Percentiles rank a stretch among this genome's conserved stretches.
These are phyloP conservation scores for Condylostylus longicornis DNA, from an alignment of 1,140 invertebrate genomes.

Conservation along the genomic window DNA sequence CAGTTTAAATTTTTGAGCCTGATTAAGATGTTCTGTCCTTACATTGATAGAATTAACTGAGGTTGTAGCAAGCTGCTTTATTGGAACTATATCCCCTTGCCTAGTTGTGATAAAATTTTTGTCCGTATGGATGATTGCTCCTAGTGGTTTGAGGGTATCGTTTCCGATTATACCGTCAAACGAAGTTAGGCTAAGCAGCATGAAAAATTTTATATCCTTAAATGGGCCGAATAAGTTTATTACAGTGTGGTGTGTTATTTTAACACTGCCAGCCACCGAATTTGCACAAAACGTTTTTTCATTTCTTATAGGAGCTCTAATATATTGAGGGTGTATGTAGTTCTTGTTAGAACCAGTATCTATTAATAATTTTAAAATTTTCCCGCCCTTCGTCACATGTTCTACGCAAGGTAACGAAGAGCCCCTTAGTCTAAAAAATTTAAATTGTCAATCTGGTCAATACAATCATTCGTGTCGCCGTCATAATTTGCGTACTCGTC, in stretches of 20 bases:
- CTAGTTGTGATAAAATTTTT: background rate
- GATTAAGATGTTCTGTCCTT: background rate
- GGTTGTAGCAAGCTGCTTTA: background rate
- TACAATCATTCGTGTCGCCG: background rate
- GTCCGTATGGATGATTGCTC: background rate
- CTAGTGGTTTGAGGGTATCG: background rate
- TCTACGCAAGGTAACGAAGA: conserved; percentile 6
- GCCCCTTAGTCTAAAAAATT: conserved; percentile 6
- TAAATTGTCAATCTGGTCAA: background rate
- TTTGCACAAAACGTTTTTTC: conserved; percentile 1
- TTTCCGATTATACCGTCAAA: conserved; percentile 1
- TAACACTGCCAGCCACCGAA: conserved; percentile 1
- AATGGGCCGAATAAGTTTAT: conserved; percentile 5
- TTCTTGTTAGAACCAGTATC: conserved; percentile 8
- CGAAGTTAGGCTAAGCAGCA: background rate
- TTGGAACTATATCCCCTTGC: background rate
- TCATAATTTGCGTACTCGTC: background rate
- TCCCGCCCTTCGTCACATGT: background rate
- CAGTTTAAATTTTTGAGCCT: background rate
- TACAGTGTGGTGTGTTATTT: conserved; percentile 6
- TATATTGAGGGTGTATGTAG: background rate
- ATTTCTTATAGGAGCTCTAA: background rate
- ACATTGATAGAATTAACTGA: background rate
- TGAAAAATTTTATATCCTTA: conserved; percentile 6
- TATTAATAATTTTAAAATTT: conserved; percentile 7